Conservation (phyloP, 2,797 vertebrate genomes). For the Chelidonichthys spinosus region DNA sequence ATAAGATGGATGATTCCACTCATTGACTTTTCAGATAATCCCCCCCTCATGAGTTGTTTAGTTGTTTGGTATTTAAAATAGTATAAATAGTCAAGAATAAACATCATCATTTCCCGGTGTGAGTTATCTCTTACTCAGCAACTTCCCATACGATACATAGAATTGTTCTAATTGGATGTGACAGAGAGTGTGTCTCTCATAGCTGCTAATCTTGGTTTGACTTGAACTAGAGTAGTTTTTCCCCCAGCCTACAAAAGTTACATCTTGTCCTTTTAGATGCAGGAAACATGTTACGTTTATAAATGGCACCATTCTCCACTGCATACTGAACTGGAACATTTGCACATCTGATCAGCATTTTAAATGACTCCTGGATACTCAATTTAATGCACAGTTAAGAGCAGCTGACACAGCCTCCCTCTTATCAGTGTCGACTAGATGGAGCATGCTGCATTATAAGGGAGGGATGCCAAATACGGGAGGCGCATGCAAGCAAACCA, state of each 20-base stretch:
- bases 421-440: constrained; percentile 52
- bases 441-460: constrained; percentile 65
- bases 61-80: background rate
- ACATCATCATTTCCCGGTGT: too few species aligned
- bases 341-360: constrained; percentile 34
- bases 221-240: background rate
- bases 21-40: too few species aligned
- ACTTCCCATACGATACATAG: background rate
- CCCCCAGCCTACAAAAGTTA: background rate
- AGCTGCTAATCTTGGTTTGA: constrained; percentile 5
- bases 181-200: background rate
- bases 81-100: background rate
- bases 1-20: too few species aligned
- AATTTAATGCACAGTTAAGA: constrained; percentile 53
- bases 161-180: background rate
- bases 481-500: constrained; percentile 54
- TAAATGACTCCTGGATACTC: constrained; percentile 46
- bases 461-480: constrained; percentile 59
- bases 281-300: constrained; percentile 1
- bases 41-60: too few species aligned
- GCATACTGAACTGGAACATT: constrained; percentile 4
- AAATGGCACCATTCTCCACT: constrained; percentile 1
- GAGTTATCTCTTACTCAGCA: constrained; percentile 17
- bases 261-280: background rate
- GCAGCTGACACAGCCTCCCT: constrained; percentile 67